phyloP scores from a whole-genome alignment of 2,888 invertebrate species.

The Apamea epomidion region DNA sequence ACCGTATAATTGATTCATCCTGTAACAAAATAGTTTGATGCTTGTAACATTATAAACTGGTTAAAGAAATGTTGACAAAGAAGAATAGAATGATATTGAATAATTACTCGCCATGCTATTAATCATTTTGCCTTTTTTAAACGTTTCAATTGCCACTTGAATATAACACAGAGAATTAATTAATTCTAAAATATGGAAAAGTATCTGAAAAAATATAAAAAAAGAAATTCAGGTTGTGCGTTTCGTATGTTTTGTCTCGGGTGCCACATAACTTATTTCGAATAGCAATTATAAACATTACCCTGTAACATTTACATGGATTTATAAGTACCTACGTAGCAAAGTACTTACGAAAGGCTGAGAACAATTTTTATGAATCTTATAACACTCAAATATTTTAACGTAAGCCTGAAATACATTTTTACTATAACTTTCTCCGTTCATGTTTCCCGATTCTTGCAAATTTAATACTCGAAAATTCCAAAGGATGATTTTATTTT shows the following conservation, averaged over 20 bases:
- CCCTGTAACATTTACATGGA: background rate
- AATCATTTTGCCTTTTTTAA: background rate
- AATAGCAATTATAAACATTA: background rate
- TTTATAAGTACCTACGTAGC: no score
- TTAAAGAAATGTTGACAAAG: background rate
- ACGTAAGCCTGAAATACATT: slow-evolving; percentile 29
- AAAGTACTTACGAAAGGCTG: slow-evolving; percentile 41
- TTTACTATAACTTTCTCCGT: background rate
- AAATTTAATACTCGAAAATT: slow-evolving; percentile 1
- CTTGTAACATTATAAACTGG: background rate
- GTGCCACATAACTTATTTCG: no score
- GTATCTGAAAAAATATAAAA: background rate
- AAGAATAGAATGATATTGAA: no score
- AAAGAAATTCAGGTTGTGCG: no score
- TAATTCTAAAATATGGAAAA: background rate
- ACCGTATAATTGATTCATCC: background rate
- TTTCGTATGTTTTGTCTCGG: no score
- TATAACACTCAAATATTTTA: slow-evolving; percentile 48
- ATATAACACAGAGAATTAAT: background rate
- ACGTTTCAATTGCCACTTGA: slow-evolving; percentile 3
- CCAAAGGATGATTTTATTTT: slow-evolving; percentile 38
- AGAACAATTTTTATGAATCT: slow-evolving; percentile 20
- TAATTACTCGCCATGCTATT: background rate
- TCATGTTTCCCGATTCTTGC: background rate
- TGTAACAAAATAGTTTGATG: background rate